Base-by-base conservation (phyloP, 2,888 invertebrate genomes). In the Himalopsyche tibetana region DNA sequence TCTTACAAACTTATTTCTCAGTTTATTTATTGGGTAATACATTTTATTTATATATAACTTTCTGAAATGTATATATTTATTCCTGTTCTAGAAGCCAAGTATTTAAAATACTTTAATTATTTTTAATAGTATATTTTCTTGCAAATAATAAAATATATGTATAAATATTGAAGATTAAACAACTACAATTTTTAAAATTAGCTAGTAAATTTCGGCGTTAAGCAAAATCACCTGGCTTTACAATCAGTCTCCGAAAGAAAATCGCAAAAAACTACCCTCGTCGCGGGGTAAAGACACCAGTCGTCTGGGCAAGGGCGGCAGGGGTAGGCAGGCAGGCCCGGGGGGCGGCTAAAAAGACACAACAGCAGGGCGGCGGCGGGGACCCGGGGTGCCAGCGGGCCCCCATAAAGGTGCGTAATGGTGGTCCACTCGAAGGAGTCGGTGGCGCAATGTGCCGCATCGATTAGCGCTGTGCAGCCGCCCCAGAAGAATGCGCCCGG, bases 331-430 rank as follows among this genome's bases (percentile, higher is more conserved):
- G 80, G n/a, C 38, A 87, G 83, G 86, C 28, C 36, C 28, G 36
- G 74, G 28, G 74, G 74, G 38, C 80, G 63, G 56, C 84, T 84
- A 84, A 84, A 84, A 85, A 84, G 80, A 84, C 80, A 83, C 63
- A 69, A 86, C 80, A 81, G 56, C 85, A 40, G 42, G 87, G 56
- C 80, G 80, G 83, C 56, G 51, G 84, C n/a, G 92, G 92, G 91
- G 91, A 89, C 89, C 86, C 89, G 74, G 87, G 89, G 88, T 63
- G 88, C 89, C 79, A 90, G 90, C 90, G 91, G 92, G 91, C 91
- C 92, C 93, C 95, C 94, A 95, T 95, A 95, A 95, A 95, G 95
- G 95, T 95, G 95, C 95, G 95, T 95, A 95, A 95, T 95, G 94
- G 95, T 93, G 94, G 94, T 93, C 91, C 91, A 91, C 90, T 92